Evolutionary conservation across 2,113 vertebrate genomes (phyloP).

Genomic region (Euleptes europaea): DNA sequence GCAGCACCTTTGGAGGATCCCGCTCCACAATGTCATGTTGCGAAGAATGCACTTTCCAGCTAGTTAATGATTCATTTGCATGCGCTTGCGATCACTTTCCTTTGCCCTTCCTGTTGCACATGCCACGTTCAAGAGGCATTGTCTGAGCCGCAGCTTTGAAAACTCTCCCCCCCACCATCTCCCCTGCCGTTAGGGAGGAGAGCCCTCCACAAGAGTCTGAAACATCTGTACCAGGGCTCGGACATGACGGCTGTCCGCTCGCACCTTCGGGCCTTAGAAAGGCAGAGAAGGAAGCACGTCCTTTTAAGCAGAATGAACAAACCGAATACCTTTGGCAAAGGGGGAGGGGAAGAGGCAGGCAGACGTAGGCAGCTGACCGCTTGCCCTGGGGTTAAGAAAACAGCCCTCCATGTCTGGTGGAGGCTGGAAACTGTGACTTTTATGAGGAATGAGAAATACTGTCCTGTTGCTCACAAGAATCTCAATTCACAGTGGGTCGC

Average conservation of each 20-base stretch:
- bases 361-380: not conserved
- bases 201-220: not conserved
- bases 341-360: not conserved
- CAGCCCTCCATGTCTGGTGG: not conserved
- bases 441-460: not conserved
- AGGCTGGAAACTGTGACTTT: not conserved
- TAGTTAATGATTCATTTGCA: slow-evolving; percentile 20
- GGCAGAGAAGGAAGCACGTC: not conserved
- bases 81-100: not conserved
- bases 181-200: not conserved
- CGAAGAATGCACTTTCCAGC: not conserved
- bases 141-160: slow-evolving; percentile 4
- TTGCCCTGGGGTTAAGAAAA: not conserved
- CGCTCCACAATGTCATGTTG: not conserved
- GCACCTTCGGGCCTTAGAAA: not conserved
- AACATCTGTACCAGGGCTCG: not conserved
- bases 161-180: not conserved
- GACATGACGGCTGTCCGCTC: not conserved
- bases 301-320: not conserved
- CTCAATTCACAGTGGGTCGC: no score
- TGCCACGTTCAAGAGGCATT: slow-evolving; percentile 31
- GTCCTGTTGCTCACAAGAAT: not conserved
- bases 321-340: not conserved
- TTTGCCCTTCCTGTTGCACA: slow-evolving; percentile 20
- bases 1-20: not conserved